These are phyloP conservation scores for Labia minor DNA, from an alignment of 2,888 invertebrate species.

Conservation along the genomic window DNA sequence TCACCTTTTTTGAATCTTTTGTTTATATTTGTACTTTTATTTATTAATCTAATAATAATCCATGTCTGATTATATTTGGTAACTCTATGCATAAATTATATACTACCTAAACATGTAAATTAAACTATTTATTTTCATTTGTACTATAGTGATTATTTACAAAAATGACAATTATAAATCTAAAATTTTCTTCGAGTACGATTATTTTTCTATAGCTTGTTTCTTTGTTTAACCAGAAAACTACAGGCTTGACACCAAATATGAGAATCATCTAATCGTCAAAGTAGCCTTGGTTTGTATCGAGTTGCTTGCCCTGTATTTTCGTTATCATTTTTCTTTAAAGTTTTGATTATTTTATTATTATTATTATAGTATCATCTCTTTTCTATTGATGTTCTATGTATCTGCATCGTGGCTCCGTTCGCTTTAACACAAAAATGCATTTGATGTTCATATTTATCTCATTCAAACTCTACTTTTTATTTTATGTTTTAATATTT, in stretches of 20 bases:
- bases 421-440: too few species aligned
- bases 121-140: not conserved
- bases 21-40: too few species aligned
- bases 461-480: too few species aligned
- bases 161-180: not conserved
- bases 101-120: not conserved
- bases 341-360: too few species aligned
- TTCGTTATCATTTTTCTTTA: constrained; percentile 36
- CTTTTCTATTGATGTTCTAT: not conserved
- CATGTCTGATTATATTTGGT: too few species aligned
- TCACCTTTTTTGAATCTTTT: too few species aligned
- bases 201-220: constrained; percentile 9
- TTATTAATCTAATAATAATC: too few species aligned
- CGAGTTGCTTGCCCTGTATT: constrained; percentile 25
- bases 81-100: too few species aligned
- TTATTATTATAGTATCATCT: too few species aligned
- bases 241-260: constrained; percentile 92
- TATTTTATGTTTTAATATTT: too few species aligned
- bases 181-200: not conserved
- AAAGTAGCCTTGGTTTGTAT: constrained; percentile 90
- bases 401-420: not conserved
- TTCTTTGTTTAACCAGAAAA: constrained; percentile 60
- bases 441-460: too few species aligned
- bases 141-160: not conserved
- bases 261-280: constrained; percentile 94